Evolutionary conservation across 1,140 invertebrate genomes (phyloP).

Genomic region (Lanistes nyassanus): DNA sequence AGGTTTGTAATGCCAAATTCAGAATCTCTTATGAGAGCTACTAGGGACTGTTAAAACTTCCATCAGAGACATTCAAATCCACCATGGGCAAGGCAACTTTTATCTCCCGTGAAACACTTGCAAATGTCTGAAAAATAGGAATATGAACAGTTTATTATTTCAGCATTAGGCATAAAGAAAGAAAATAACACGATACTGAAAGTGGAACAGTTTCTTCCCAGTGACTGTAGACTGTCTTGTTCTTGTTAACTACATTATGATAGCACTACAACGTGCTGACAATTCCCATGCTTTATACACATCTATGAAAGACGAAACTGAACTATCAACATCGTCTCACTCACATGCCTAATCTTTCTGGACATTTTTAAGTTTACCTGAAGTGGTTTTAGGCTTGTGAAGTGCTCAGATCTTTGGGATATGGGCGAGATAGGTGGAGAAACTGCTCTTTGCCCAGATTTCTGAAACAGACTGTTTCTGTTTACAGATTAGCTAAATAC

Average conservation of each 20-base stretch:
- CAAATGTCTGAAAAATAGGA: slow-evolving; percentile 19
- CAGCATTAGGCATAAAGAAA: background rate
- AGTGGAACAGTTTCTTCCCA: too few species aligned
- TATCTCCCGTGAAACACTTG: slow-evolving; percentile 36
- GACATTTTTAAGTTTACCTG: slow-evolving; percentile 28
- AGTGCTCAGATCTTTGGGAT: slow-evolving; percentile 46
- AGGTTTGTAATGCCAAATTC: too few species aligned
- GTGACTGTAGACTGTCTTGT: too few species aligned
- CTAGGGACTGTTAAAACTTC: slow-evolving; percentile 19
- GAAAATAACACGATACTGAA: too few species aligned
- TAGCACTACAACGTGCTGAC: too few species aligned
- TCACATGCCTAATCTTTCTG: too few species aligned
- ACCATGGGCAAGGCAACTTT: slow-evolving; percentile 46
- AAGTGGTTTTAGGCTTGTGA: slow-evolving; percentile 21
- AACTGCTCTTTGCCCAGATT: slow-evolving; percentile 40
- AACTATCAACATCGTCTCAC: too few species aligned
- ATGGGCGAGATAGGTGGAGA: slow-evolving; percentile 58
- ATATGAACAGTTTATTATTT: slow-evolving; percentile 9
- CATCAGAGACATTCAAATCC: slow-evolving; percentile 39
- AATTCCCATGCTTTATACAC: too few species aligned
- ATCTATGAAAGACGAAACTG: too few species aligned
- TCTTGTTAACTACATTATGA: too few species aligned
- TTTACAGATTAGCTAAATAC: too few species aligned
- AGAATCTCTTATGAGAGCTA: too few species aligned
- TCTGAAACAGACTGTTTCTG: slow-evolving; percentile 28